A percentile compares a stretch with the other conserved stretches of the same genome.
These are phyloP conservation scores for Epizoanthus stellaris DNA, from an alignment of 92 coral and sea anemone species.

Conservation along the genomic window DNA sequence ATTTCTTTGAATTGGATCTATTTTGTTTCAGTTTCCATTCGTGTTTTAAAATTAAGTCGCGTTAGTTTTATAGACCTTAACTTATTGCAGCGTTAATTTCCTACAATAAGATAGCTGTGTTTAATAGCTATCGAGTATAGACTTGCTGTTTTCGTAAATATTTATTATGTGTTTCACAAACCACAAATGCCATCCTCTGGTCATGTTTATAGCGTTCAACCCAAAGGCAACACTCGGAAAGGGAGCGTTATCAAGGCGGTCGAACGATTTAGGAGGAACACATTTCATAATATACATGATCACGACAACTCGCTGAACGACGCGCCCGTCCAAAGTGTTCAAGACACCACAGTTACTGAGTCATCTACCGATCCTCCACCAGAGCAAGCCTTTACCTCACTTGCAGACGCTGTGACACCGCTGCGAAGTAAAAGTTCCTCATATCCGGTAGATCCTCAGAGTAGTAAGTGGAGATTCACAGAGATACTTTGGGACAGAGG, in stretches of 20 bases:
- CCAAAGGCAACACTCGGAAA: constrained; percentile 27
- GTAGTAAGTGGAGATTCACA: neutral
- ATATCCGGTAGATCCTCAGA: neutral
- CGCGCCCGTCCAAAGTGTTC: neutral
- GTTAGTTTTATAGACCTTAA: too few species aligned
- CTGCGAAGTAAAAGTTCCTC: constrained; percentile 15
- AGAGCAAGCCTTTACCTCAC: neutral
- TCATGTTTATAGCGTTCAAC: constrained; percentile 26
- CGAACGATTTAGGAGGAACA: constrained; percentile 30
- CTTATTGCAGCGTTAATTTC: too few species aligned
- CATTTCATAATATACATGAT: constrained; percentile 24
- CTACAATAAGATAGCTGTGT: too few species aligned
- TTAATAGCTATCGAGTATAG: too few species aligned
- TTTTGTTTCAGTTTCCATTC: too few species aligned
- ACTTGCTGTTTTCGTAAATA: too few species aligned
- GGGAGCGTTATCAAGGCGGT: constrained; percentile 30
- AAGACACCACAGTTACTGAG: constrained; percentile 15
- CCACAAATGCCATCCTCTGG: too few species aligned
- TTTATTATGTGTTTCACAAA: too few species aligned
- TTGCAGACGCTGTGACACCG: neutral
- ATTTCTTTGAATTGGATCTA: too few species aligned
- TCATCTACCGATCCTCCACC: constrained; percentile 25
- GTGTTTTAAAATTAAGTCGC: too few species aligned
- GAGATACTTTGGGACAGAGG: neutral
- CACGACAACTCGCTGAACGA: neutral